Base-by-base conservation (phyloP, 2,888 invertebrate genomes). In the Spisula solida region DNA sequence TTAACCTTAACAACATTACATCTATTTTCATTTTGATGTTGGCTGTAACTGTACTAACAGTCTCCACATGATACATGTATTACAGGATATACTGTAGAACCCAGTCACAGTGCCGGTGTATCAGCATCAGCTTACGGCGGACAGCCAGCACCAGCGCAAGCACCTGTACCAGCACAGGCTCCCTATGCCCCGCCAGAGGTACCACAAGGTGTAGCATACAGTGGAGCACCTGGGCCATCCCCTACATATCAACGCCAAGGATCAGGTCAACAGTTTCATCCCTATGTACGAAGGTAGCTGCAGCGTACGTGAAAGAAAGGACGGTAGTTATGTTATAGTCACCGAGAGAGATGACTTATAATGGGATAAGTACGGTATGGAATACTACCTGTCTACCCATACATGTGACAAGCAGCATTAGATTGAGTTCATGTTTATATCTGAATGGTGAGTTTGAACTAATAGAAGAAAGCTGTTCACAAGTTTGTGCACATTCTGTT, bases 241-340 rank as follows among this genome's bases (percentile, higher is more conserved):
- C 91, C 92, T 5, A 83, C 92, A 48, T 92, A 89, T 87, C 92
- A 91, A 78, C 85, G 92, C 51, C 92, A 91, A 82, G 87, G 90
- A 6, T 87, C 92, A 16, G 85, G 90, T 2, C 94, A 93, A 84
- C 88, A 91, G 4, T 94, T 92, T 84, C 94, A 94, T 83, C 94
- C 94, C 12, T 94, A 94, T 79, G 91, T 87, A 25, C 31, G 91
- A 34, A 87, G 91, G 86, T 91, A 89, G 86, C 83, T 18, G 12
- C 18, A 0, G 18, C 16, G 75, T 31, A 10, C 31, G 75, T 31
- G 29, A 75, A 29, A 75, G 0, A 75, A 8, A 10, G 20, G 51
- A 51, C 12, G 25, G 25, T 66, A 6, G n/a, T 51, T 66, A 66
- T 25, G 60, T 66, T 25, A 12, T 66, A 66, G 60, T 66, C 25